Conservation (phyloP, 2,113 vertebrate genomes). For the Podilymbus podiceps region DNA sequence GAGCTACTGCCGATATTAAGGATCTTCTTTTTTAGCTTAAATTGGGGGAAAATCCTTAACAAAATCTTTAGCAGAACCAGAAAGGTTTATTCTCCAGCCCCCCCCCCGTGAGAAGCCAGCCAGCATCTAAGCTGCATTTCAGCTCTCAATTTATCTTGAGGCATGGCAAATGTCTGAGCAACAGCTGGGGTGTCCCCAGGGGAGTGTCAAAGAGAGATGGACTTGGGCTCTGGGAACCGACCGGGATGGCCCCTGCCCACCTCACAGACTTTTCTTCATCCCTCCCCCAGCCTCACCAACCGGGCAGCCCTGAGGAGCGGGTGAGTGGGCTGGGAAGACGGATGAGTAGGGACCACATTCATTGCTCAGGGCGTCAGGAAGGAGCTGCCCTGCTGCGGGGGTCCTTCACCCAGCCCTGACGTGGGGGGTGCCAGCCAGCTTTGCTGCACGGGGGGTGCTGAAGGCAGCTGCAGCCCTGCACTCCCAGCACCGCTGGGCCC, state of each 20-base stretch:
- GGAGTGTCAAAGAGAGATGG: not conserved
- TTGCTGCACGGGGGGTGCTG: not conserved
- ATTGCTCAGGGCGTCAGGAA: not conserved
- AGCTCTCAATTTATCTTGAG: not conserved
- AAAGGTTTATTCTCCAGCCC: not conserved
- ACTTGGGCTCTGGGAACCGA: not conserved
- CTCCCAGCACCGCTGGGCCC: too few relatives aligned
- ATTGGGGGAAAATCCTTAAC: not conserved
- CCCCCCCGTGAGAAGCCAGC: not conserved
- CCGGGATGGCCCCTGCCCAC: fast-evolving
- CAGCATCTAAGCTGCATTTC: not conserved
- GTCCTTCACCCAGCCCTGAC: not conserved
- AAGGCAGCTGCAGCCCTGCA: not conserved
- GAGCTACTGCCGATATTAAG: not conserved
- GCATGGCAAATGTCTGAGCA: not conserved
- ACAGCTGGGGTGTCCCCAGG: not conserved
- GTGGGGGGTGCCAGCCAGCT: not conserved
- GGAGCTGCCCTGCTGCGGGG: not conserved
- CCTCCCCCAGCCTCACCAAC: fast-evolving
- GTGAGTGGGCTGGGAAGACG: not conserved
- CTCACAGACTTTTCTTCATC: not conserved
- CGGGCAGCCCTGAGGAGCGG: not conserved
- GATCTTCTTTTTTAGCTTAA: not conserved
- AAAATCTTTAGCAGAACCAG: not conserved
- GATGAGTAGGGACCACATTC: not conserved